phyloP scores from a whole-genome alignment of 2,797 vertebrate species.

The Aulostomus chinensis region DNA sequence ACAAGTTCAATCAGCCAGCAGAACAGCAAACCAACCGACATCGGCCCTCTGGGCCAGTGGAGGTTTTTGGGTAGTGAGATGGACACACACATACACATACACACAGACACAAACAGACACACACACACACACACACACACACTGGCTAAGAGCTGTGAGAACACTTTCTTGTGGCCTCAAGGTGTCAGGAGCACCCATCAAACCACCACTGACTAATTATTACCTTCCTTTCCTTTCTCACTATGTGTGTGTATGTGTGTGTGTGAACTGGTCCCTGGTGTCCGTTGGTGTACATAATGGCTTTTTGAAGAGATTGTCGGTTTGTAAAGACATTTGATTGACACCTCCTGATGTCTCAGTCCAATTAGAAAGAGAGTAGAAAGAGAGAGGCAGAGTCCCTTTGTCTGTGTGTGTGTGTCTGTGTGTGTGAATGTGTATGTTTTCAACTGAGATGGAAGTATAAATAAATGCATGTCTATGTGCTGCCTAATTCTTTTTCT shows the following conservation, averaged over 20 bases:
- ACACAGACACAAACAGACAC: slow-evolving; percentile 14
- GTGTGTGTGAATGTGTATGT: slow-evolving; percentile 13
- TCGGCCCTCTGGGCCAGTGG: slow-evolving; percentile 28
- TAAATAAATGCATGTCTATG: neutral
- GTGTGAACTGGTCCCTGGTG: slow-evolving; percentile 39
- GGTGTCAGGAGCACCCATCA: slow-evolving; percentile 65
- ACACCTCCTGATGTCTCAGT: slow-evolving; percentile 70
- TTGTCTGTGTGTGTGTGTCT: slow-evolving; percentile 16
- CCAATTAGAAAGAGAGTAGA: slow-evolving; percentile 64
- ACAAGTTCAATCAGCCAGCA: slow-evolving; percentile 10
- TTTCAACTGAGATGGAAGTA: neutral
- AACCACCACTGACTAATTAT: slow-evolving; percentile 69
- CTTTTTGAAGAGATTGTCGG: slow-evolving; percentile 67
- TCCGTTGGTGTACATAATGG: slow-evolving; percentile 66
- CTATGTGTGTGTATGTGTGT: slow-evolving; percentile 21
- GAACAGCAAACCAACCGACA: slow-evolving; percentile 13
- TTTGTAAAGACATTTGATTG: slow-evolving; percentile 74
- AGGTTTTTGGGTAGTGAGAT: slow-evolving; percentile 33
- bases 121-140: slow-evolving; percentile 25
- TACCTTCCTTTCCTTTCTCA: slow-evolving; percentile 60
- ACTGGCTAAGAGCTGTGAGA: slow-evolving; percentile 50
- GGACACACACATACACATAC: slow-evolving; percentile 19
- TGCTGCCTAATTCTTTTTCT: slow-evolving; percentile 1
- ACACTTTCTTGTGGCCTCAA: slow-evolving; percentile 60
- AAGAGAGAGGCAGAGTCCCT: slow-evolving; percentile 6